Conservation (phyloP, 2,888 invertebrate species). For the Ctena decussata region DNA sequence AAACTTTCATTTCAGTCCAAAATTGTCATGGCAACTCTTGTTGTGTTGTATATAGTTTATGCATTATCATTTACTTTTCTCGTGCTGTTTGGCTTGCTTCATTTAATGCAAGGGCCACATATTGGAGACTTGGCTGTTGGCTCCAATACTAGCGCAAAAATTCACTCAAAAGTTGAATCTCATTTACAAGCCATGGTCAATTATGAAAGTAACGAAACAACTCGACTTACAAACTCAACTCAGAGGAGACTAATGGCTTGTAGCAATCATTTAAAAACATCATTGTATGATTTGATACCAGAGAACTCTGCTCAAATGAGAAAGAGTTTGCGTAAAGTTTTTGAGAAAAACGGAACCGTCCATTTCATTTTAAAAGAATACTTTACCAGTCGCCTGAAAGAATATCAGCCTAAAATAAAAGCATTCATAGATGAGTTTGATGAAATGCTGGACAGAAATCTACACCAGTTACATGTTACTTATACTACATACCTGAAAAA, state of each 20-base stretch:
- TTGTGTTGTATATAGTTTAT: slow-evolving; percentile 77
- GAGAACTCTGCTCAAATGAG: slow-evolving; percentile 50
- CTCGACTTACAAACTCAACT: slow-evolving; percentile 68
- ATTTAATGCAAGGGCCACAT: slow-evolving; percentile 72
- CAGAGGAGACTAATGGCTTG: slow-evolving; percentile 76
- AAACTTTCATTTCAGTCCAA: slow-evolving; percentile 62
- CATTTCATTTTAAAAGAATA: slow-evolving; percentile 57
- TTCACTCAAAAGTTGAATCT: slow-evolving; percentile 72
- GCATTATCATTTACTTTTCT: slow-evolving; percentile 81
- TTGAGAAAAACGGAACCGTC: slow-evolving; percentile 69
- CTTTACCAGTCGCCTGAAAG: slow-evolving; percentile 61
- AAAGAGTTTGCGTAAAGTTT: slow-evolving; percentile 64
- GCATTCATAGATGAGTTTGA: slow-evolving; percentile 76
- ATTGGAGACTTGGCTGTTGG: slow-evolving; percentile 70
- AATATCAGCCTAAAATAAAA: slow-evolving; percentile 68
- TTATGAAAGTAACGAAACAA: slow-evolving; percentile 74
- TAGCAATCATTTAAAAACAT: slow-evolving; percentile 72
- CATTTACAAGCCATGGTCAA: slow-evolving; percentile 69
- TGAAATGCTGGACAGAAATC: slow-evolving; percentile 70
- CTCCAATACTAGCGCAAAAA: slow-evolving; percentile 73
- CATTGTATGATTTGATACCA: slow-evolving; percentile 57
- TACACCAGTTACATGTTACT: slow-evolving; percentile 69
- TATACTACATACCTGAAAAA: slow-evolving; percentile 78
- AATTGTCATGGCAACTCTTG: slow-evolving; percentile 69
- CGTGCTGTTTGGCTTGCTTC: slow-evolving; percentile 78